These are phyloP conservation scores for Corapipo altera DNA, from an alignment of 2,113 vertebrate species.

Conservation along the genomic window DNA sequence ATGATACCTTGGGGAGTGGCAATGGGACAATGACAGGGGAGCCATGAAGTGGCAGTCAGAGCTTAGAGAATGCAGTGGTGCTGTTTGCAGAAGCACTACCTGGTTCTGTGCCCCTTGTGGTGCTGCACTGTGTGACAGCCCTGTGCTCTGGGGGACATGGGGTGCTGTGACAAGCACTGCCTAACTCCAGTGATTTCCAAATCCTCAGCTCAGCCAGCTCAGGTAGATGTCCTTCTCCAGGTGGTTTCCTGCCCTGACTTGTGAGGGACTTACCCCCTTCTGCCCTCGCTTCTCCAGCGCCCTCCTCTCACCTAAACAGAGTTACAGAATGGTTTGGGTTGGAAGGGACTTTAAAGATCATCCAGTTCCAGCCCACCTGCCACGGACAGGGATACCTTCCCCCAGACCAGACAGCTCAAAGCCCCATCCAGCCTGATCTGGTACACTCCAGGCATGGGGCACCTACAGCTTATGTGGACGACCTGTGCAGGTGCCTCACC, in stretches of 20 bases:
- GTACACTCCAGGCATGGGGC: not conserved
- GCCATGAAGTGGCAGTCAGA: not conserved
- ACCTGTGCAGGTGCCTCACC: not conserved
- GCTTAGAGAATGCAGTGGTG: not conserved
- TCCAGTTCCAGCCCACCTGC: not conserved
- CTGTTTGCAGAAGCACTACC: accelerated
- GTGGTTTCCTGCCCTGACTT: not conserved
- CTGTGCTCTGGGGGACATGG: not conserved
- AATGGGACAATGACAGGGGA: not conserved
- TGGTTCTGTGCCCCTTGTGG: not conserved
- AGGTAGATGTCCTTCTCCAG: accelerated
- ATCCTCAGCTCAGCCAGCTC: not conserved
- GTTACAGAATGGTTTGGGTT: not conserved
- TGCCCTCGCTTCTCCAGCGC: not conserved
- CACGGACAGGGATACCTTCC: not conserved
- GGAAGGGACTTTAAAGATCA: not conserved
- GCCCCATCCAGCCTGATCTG: not conserved
- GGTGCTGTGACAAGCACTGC: not conserved
- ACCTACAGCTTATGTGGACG: not conserved
- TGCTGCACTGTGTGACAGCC: not conserved
- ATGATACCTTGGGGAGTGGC: not conserved
- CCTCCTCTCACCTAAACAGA: accelerated
- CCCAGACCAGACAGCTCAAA: not conserved
- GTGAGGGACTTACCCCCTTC: not conserved
- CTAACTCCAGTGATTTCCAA: not conserved